A percentile compares a stretch with the other conserved stretches of the same genome.
phyloP scores from a whole-genome alignment of 2,113 vertebrate genomes.

The Holacanthus passer region DNA sequence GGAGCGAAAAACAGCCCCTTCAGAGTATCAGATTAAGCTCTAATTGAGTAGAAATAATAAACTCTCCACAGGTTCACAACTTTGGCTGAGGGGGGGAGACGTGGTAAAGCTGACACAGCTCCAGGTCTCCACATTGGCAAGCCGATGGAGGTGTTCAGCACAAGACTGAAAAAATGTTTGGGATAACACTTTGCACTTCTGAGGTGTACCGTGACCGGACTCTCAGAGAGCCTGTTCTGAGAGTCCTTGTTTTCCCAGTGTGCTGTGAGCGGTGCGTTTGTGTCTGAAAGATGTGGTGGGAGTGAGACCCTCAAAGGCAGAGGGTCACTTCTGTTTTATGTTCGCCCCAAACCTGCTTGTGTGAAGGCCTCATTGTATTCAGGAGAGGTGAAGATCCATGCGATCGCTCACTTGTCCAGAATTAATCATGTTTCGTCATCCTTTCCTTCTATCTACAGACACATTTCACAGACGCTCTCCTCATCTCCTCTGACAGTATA shows the following conservation, averaged over 20 bases:
- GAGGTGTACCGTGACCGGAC: conserved; percentile 44
- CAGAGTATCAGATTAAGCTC: conserved; percentile 55
- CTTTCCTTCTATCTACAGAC: conserved; percentile 3
- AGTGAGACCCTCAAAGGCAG: conserved; percentile 55
- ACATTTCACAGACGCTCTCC: conserved; percentile 36
- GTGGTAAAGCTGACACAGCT: conserved; percentile 49
- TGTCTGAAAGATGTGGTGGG: conserved; percentile 70
- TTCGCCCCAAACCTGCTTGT: conserved; percentile 57
- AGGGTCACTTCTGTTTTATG: conserved; percentile 77
- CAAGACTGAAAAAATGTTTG: conserved; percentile 57
- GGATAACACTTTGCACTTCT: conserved; percentile 52
- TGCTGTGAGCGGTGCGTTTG: conserved; percentile 18
- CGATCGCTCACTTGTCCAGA: conserved; percentile 48
- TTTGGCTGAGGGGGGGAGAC: neutral
- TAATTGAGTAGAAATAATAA: conserved; percentile 74
- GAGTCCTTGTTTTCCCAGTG: conserved; percentile 60
- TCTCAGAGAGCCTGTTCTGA: conserved; percentile 40
- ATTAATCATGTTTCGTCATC: conserved; percentile 52
- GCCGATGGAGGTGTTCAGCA: conserved; percentile 36
- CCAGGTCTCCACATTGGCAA: conserved; percentile 33
- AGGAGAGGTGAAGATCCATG: conserved; percentile 52
- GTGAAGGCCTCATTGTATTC: conserved; percentile 52
- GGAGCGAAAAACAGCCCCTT: conserved; percentile 21
- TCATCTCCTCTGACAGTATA: conserved; percentile 15
- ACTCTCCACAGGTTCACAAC: conserved; percentile 42